Conservation (phyloP, 2,113 vertebrate genomes). For the Typhlomys cinereus region DNA sequence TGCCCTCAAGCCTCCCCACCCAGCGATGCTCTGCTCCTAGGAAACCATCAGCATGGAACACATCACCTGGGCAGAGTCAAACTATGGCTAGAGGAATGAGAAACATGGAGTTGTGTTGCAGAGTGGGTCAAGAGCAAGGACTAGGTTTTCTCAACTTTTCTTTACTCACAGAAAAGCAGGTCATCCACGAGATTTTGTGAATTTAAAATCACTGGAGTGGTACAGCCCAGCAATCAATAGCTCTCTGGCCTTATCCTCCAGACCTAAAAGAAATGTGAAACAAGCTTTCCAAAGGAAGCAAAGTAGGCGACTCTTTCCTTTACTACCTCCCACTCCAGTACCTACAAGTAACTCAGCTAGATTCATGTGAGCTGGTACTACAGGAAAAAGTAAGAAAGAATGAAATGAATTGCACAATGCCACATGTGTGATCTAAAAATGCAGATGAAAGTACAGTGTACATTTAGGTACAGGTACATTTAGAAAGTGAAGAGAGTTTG, state of each 20-base stretch:
- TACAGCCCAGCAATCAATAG: background rate
- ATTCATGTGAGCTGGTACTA: background rate
- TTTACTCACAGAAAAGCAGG: no score
- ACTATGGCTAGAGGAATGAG: background rate
- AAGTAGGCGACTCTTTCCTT: background rate
- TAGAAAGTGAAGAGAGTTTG: background rate
- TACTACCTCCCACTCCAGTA: background rate
- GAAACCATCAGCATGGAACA: no score
- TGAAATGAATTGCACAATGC: background rate
- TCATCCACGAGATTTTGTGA: background rate
- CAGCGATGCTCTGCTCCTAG: no score
- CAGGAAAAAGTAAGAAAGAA: background rate
- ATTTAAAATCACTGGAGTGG: background rate
- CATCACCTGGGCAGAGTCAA: background rate
- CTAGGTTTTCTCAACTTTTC: background rate
- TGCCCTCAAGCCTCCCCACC: accelerated
- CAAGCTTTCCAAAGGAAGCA: background rate
- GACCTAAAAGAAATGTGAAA: no score
- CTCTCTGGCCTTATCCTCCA: background rate
- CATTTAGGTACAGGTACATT: background rate
- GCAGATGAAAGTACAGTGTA: background rate
- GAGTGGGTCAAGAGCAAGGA: background rate
- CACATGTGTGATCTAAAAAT: background rate
- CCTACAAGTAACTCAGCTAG: background rate
- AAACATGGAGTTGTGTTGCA: background rate